Base-by-base conservation (phyloP, 2,888 invertebrate species). In the Elmis aenea region DNA sequence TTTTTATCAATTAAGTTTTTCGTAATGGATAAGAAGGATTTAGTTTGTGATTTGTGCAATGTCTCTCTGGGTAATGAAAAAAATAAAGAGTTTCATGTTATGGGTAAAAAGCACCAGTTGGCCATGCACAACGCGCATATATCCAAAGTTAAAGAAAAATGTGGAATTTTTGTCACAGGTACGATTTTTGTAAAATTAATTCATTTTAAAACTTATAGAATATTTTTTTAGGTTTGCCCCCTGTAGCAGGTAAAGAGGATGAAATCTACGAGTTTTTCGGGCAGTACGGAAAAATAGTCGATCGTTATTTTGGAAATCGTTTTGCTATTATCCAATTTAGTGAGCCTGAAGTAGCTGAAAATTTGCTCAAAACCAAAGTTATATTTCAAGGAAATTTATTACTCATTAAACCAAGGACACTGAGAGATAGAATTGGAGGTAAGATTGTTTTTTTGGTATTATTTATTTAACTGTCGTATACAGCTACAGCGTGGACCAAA, bases 261-360 rank as follows among this genome's bases (percentile, higher is more conserved):
- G 51, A 52, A 20, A 38, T 64, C 21, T 28, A 55, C 12, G 43
- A 51, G 9, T 62, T 59, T 42, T 61, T 67, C 38, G 46, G 47
- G 5, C 44, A 43, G 27, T 64, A 52, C 50, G 67, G 65, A 11
- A 48, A 45, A 33, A 47, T 55, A 20, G 37, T 26, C 10, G 45
- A 50, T 27, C 35, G 38, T 39, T 40, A 45, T 45, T 38, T 50
- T 26, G 46, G 42, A 3, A 48, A 55, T 39, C 42, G 38, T 6
- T 60, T 52, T 48, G 43, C 52, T n/a, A 48, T 62, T 21, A 29
- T 62, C 5, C 58, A 61, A 33, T 63, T 54, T 43, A 45, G 49
- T 3, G 50, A 52, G 20, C 43, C 50, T 16, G 28, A 36, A 14
- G 23, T 48, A n/a, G 61, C 52, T 8, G 41, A 53, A 32, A 45